These are phyloP conservation scores for Helostoma temminkii DNA, from an alignment of 2,797 vertebrate genomes.

Conservation along the genomic window DNA sequence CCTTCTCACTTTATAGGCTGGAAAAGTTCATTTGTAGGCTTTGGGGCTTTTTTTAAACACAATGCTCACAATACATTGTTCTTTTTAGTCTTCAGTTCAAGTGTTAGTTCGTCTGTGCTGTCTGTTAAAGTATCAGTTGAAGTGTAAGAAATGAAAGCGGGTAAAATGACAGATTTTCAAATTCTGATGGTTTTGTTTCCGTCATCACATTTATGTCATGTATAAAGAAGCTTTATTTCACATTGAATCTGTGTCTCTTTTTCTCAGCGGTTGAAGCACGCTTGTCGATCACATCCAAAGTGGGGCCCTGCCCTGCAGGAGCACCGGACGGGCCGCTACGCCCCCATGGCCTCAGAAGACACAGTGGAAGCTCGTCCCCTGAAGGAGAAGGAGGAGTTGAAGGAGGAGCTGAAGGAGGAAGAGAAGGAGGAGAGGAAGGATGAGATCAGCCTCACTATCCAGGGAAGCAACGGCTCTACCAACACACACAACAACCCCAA, in stretches of 20 bases:
- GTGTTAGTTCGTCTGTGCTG: too few species aligned
- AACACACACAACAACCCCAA: constrained; percentile 90
- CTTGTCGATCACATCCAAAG: constrained; percentile 89
- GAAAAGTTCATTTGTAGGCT: too few species aligned
- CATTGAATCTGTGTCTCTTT: background rate
- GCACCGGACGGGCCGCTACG: constrained; percentile 94
- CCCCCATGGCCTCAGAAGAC: constrained; percentile 81
- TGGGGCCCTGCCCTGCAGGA: constrained; percentile 95
- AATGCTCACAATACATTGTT: too few species aligned
- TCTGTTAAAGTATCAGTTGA: too few species aligned
- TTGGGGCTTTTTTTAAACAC: too few species aligned
- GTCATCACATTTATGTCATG: too few species aligned
- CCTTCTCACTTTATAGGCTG: too few species aligned
- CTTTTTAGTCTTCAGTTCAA: too few species aligned
- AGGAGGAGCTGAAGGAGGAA: constrained; percentile 76
- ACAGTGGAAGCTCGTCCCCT: constrained; percentile 77
- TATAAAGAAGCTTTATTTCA: too few species aligned
- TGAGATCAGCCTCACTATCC: constrained; percentile 86
- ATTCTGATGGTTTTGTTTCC: too few species aligned
- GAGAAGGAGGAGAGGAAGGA: constrained; percentile 85
- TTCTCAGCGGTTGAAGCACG: constrained; percentile 91
- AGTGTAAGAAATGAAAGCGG: too few species aligned
- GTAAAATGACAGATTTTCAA: too few species aligned
- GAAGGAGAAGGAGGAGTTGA: constrained; percentile 82
- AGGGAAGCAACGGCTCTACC: constrained; percentile 95